phyloP scores from a whole-genome alignment of 2,888 invertebrate species.

The Eupithecia tripunctaria region DNA sequence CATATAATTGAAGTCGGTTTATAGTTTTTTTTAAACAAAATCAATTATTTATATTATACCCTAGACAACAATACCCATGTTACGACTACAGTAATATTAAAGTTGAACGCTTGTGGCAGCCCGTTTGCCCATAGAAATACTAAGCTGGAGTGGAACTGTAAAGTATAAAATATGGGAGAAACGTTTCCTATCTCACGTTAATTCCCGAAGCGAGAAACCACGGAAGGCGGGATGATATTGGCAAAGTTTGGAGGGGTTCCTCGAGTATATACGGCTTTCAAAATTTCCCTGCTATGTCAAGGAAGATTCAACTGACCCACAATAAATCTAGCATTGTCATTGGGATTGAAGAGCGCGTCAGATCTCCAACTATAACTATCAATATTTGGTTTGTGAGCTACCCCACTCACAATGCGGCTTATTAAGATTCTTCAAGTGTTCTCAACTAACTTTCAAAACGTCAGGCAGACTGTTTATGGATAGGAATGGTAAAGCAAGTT shows the following conservation, averaged over 20 bases:
- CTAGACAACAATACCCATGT: too few species aligned
- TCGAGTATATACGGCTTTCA: constrained; percentile 51
- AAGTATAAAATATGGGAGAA: constrained; percentile 35
- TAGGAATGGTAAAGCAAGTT: constrained; percentile 33
- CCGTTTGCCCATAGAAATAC: constrained; percentile 11
- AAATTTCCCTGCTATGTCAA: constrained; percentile 50
- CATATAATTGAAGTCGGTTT: too few species aligned
- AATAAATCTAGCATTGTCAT: constrained; percentile 37
- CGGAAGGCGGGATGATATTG: constrained; percentile 58
- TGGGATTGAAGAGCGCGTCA: constrained; percentile 22
- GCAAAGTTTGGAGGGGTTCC: constrained; percentile 61
- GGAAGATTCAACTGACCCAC: constrained; percentile 46
- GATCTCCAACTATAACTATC: constrained; percentile 8
- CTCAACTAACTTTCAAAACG: constrained; percentile 8
- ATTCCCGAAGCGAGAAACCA: constrained; percentile 48
- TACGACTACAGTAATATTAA: constrained; percentile 35
- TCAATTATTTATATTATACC: too few species aligned
- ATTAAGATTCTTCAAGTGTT: constrained; percentile 20
- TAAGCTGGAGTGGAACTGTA: constrained; percentile 32
- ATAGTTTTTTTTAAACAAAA: too few species aligned
- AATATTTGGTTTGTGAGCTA: constrained; percentile 21
- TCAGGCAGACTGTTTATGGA: constrained; percentile 14
- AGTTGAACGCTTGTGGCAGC: constrained; percentile 29
- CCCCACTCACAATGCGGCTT: constrained; percentile 10
- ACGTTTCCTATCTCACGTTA: constrained; percentile 33